A percentile compares a stretch with the other conserved stretches of the same genome.
These are phyloP conservation scores for Sitta europaea DNA, from an alignment of 2,113 vertebrate genomes.

Conservation along the genomic window DNA sequence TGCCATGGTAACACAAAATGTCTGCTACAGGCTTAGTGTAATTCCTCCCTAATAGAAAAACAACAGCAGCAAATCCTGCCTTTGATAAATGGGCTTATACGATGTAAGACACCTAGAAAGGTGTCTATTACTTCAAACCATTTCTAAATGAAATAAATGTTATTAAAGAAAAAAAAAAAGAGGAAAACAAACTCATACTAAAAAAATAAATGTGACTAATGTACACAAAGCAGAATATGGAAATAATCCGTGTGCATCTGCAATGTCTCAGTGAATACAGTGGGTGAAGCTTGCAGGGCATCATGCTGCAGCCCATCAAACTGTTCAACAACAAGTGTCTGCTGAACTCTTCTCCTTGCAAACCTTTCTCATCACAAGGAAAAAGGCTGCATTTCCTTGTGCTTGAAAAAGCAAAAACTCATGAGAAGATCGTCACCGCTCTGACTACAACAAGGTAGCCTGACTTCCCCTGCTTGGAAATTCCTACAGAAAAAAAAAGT, in stretches of 20 bases:
- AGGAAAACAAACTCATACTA: background rate
- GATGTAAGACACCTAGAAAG: conserved; percentile 87
- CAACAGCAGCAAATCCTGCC: conserved; percentile 95
- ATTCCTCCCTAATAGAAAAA: conserved; percentile 98
- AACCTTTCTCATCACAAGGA: background rate
- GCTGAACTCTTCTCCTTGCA: background rate
- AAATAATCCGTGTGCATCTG: background rate
- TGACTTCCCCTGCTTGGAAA: background rate
- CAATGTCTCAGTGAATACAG: background rate
- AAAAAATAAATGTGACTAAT: background rate
- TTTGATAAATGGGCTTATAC: conserved; percentile 92
- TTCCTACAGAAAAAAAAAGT: background rate
- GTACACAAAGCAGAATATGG: background rate
- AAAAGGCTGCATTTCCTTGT: background rate
- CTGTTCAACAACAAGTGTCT: conserved; percentile 35
- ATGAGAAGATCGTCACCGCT: background rate
- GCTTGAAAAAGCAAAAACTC: background rate
- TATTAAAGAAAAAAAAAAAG: background rate
- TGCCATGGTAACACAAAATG: conserved; percentile 98
- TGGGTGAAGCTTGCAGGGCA: background rate
- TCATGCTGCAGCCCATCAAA: background rate
- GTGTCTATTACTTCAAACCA: conserved; percentile 53
- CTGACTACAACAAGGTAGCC: background rate
- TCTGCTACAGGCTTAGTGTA: conserved; percentile 95
- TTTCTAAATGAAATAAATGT: conserved; percentile 55